Percentiles rank a stretch among this genome's conserved stretches.
Evolutionary conservation across 2,113 vertebrate genomes (phyloP).

Genomic region (Theristicus caerulescens): DNA sequence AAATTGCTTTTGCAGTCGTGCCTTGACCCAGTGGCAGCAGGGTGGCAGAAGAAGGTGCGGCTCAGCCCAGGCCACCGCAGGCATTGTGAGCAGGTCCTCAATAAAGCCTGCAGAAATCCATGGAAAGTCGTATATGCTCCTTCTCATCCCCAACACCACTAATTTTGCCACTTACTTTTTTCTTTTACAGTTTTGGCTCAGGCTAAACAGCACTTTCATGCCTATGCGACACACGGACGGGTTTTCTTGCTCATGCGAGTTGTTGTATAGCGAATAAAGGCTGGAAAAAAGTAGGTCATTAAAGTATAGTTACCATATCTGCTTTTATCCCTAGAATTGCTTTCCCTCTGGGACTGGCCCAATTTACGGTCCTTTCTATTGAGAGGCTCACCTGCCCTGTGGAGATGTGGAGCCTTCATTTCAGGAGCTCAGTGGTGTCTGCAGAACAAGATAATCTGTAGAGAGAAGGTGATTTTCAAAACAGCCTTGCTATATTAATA

Average conservation of each 20-base stretch:
- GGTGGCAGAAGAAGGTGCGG: background rate
- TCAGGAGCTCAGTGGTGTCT: background rate
- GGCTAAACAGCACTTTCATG: background rate
- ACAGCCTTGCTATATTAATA: background rate
- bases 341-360: background rate
- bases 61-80: background rate
- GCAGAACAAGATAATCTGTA: background rate
- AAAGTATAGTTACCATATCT: background rate
- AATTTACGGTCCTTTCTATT: background rate
- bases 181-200: background rate
- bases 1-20: background rate
- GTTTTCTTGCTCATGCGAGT: accelerated
- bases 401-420: background rate
- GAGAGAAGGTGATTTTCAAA: background rate
- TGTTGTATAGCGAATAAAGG: background rate
- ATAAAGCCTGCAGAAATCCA: background rate
- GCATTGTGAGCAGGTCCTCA: background rate
- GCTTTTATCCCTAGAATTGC: background rate
- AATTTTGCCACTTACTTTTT: background rate
- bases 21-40: no score
- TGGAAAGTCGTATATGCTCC: accelerated
- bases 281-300: background rate
- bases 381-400: background rate
- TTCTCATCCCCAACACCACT: background rate
- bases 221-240: accelerated